phyloP scores from a whole-genome alignment of 1,140 invertebrate genomes.

The Lepidostoma basale region DNA sequence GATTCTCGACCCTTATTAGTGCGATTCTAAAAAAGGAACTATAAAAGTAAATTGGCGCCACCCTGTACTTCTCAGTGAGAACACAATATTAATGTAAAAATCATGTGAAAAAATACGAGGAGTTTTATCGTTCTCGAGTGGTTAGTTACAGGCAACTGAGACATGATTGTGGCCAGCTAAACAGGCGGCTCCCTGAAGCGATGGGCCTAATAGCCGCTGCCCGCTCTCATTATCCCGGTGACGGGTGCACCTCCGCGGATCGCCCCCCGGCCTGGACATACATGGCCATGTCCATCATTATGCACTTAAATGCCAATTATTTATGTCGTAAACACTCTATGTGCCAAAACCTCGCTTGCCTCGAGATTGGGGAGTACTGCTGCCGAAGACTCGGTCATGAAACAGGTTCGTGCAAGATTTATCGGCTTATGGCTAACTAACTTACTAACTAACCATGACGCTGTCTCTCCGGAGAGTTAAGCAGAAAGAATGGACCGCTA shows the following conservation, averaged over 20 bases:
- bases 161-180: neutral
- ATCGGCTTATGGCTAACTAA: neutral
- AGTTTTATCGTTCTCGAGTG: neutral
- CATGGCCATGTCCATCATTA: conserved; percentile 18
- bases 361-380: neutral
- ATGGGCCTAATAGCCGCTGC: neutral
- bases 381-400: neutral
- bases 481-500: too few species aligned
- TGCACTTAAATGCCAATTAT: conserved; percentile 39
- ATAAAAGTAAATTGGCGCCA: too few species aligned
- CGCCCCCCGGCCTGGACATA: neutral
- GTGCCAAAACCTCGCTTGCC: conserved; percentile 28
- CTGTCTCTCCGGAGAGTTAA: too few species aligned
- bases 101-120: neutral
- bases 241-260: neutral
- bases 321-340: conserved; percentile 40
- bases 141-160: neutral
- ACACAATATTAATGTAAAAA: too few species aligned
- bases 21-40: too few species aligned
- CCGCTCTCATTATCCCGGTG: neutral
- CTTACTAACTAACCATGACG: too few species aligned
- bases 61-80: too few species aligned
- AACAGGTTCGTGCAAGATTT: neutral
- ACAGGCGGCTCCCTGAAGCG: neutral
- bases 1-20: too few species aligned